Percentiles rank a stretch among this genome's conserved stretches.
Evolutionary conservation across 2,113 vertebrate genomes (phyloP).

Genomic region (Elephas maximus): DNA sequence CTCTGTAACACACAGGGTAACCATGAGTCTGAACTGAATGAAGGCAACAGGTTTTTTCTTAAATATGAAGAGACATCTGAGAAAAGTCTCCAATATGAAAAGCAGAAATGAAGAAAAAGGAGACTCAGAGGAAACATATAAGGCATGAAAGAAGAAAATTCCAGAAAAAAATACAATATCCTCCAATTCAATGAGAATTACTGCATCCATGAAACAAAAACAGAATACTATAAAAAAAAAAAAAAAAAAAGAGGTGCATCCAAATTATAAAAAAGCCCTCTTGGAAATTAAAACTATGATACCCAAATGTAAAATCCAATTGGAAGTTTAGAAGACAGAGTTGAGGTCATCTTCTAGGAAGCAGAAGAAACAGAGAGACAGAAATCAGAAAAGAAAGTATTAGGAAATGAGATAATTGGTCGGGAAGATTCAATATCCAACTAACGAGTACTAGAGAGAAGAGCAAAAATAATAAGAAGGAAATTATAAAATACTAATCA

Average conservation of each 20-base stretch:
- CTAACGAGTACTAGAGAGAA: background rate
- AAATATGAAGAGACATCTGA: background rate
- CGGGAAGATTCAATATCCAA: background rate
- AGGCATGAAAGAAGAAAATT: background rate
- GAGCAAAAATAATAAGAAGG: background rate
- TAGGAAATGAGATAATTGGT: background rate
- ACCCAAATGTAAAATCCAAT: background rate
- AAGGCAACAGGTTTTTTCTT: background rate
- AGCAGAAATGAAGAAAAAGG: background rate
- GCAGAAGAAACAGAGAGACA: background rate
- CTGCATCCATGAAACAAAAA: background rate
- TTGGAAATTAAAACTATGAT: background rate
- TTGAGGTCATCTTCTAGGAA: background rate
- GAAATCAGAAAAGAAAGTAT: background rate
- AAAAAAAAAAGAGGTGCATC: background rate
- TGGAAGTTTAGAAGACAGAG: background rate
- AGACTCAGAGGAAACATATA: background rate
- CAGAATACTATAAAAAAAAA: background rate
- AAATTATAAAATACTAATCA: background rate
- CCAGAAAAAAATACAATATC: background rate
- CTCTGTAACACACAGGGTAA: too few relatives aligned
- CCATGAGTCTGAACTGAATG: background rate
- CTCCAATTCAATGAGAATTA: background rate
- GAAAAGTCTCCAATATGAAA: background rate
- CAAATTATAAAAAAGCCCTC: background rate